A percentile compares a stretch with the other conserved stretches of the same genome.
These are phyloP conservation scores for Entomobrya proxima DNA, from an alignment of 2,888 invertebrate genomes.

Conservation along the genomic window DNA sequence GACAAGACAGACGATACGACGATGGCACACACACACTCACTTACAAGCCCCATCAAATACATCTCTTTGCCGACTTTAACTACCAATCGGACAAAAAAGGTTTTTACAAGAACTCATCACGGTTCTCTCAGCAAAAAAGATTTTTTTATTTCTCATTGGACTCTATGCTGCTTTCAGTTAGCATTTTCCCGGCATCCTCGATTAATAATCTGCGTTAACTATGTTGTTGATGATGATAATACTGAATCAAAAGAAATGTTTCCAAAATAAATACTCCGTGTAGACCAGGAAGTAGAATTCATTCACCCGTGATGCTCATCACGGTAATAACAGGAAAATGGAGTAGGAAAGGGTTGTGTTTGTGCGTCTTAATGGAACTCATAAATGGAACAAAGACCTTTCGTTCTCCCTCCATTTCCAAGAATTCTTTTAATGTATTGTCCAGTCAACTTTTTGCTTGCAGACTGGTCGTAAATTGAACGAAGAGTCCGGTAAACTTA, in stretches of 20 bases:
- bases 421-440: not conserved
- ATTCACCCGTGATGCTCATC: not conserved
- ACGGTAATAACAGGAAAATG: not conserved
- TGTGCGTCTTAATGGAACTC: slow-evolving; percentile 22
- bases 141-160: not conserved
- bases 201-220: slow-evolving; percentile 32
- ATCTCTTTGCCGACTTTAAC: not conserved
- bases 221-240: slow-evolving; percentile 1
- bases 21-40: not conserved
- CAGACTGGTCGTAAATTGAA: not conserved
- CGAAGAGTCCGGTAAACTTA: too few species aligned
- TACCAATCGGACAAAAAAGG: not conserved
- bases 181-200: not conserved
- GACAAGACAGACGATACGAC: not conserved
- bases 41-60: not conserved
- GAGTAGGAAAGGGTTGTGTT: not conserved
- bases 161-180: not conserved
- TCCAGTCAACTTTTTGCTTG: not conserved
- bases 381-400: slow-evolving; percentile 44
- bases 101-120: not conserved
- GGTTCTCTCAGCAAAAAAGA: not conserved
- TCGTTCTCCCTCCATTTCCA: slow-evolving; percentile 1
- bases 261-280: not conserved
- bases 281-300: not conserved
- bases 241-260: slow-evolving; percentile 39